Evolutionary conservation across 2,888 invertebrate genomes (phyloP), one percentile per base, ranked within the genome.

Genomic region (Macroteleia sp.): DNA sequence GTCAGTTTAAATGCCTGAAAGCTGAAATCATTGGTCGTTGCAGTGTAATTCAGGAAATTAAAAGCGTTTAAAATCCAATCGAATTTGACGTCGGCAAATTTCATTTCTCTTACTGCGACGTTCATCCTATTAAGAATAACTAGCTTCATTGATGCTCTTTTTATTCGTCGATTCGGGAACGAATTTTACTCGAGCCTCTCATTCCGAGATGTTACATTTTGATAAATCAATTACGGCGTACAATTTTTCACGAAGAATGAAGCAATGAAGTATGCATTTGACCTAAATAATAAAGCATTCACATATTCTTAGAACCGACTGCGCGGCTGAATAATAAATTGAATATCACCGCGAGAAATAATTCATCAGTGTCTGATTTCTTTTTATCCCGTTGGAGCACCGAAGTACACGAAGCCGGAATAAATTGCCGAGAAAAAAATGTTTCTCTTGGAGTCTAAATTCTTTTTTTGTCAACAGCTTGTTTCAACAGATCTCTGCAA

Each of bases 271-370:
- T 62, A 69, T 69, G 62, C 69, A 64, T 59, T 41, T 78, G 78
- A 78, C 78, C 73, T 67, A 78, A 59, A 78, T 78, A 75, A 75
- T 69, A 50, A 69, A 48, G 61, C 75, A 76, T 70, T 64, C 74
- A 64, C 69, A 62, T 69, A 66, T 78, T 78, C 74, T 64, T 57
- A 48, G 74, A 78, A 74, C 12, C 57, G 12, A 30, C 36, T 16
- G 42, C 39, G 36, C 34, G 48, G 16, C 41, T 59, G 74, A 74
- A 69, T 64, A 78, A 74, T 70, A 75, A 78, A 76, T 70, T 76
- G 59, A 76, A 70, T 76, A 76, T 64, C 70, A 76, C 70, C 57
- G 44, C 76, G 67, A 70, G 76, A 76, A 76, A 70, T 70, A 64
- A 70, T 76, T 76, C 57, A 70, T 75, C 75, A 75, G 69, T 62